phyloP scores from a whole-genome alignment of 1,140 invertebrate genomes.

The Pseudachorutes palmiensis region DNA sequence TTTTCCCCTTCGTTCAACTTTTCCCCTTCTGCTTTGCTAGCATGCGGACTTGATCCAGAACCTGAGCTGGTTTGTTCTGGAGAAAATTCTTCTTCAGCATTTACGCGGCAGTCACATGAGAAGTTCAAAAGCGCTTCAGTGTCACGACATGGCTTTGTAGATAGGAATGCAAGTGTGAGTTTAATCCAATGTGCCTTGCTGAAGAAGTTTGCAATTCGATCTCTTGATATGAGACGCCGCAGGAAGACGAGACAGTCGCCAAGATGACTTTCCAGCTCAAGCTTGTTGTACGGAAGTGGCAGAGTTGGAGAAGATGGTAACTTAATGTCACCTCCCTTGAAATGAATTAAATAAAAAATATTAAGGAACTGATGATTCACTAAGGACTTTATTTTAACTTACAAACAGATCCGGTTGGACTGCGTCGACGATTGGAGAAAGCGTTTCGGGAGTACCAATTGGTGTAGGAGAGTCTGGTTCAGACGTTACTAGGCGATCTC shows the following conservation, averaged over 20 bases:
- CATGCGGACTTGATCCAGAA: not conserved
- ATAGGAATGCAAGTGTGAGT: slow-evolving; percentile 31
- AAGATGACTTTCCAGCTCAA: slow-evolving; percentile 41
- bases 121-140: slow-evolving; percentile 31
- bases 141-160: slow-evolving; percentile 32
- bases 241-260: slow-evolving; percentile 54
- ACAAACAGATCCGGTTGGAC: slow-evolving; percentile 24
- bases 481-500: slow-evolving; percentile 25
- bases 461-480: slow-evolving; percentile 35
- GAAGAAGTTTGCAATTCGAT: slow-evolving; percentile 39
- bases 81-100: not conserved
- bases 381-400: too few relatives aligned
- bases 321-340: too few relatives aligned
- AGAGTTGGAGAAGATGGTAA: too few relatives aligned
- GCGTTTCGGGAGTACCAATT: slow-evolving; percentile 35
- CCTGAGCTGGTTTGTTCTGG: not conserved
- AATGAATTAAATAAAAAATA: too few relatives aligned
- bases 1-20: slow-evolving; percentile 18
- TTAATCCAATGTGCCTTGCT: slow-evolving; percentile 34
- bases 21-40: not conserved
- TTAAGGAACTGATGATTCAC: too few relatives aligned
- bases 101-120: slow-evolving; percentile 6
- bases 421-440: slow-evolving; percentile 23
- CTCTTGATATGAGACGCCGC: slow-evolving; percentile 46
- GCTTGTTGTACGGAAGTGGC: slow-evolving; percentile 28